Evolutionary conservation across 2,797 vertebrate species (phyloP).

Genomic region (Sitta carolinensis): DNA sequence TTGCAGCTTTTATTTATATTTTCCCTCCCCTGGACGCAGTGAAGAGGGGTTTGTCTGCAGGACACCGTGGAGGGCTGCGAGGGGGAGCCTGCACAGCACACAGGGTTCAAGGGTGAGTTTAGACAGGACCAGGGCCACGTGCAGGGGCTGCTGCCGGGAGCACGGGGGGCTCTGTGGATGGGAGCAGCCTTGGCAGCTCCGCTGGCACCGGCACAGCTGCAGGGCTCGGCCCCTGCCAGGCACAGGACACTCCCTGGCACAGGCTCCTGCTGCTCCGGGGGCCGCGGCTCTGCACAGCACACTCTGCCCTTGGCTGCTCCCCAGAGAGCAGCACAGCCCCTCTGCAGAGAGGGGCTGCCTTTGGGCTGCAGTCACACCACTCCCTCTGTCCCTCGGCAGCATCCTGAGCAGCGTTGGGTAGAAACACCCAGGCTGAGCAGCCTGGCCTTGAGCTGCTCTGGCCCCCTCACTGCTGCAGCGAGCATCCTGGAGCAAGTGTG

Average conservation of each 20-base stretch:
- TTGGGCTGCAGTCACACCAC: not conserved
- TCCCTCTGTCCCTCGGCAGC: not conserved
- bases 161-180: too few relatives aligned
- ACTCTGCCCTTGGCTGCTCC: not conserved
- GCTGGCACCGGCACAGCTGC: too few relatives aligned
- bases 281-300: too few relatives aligned
- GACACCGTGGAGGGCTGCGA: fast-evolving
- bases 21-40: not conserved
- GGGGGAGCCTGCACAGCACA: not conserved
- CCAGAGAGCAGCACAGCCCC: not conserved
- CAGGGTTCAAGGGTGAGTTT: not conserved
- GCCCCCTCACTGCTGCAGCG: not conserved
- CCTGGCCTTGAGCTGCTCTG: not conserved
- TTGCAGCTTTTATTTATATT: not conserved
- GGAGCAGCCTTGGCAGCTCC: too few relatives aligned
- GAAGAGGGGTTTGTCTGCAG: not conserved
- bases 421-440: not conserved
- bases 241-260: too few relatives aligned
- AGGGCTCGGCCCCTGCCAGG: too few relatives aligned
- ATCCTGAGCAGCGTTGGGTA: not conserved
- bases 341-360: not conserved
- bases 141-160: not conserved
- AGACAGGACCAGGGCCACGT: not conserved
- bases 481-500: not conserved
- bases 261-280: too few relatives aligned